These are phyloP conservation scores for Rhamnusium bicolor DNA, from an alignment of 2,888 invertebrate species.

Conservation along the genomic window DNA sequence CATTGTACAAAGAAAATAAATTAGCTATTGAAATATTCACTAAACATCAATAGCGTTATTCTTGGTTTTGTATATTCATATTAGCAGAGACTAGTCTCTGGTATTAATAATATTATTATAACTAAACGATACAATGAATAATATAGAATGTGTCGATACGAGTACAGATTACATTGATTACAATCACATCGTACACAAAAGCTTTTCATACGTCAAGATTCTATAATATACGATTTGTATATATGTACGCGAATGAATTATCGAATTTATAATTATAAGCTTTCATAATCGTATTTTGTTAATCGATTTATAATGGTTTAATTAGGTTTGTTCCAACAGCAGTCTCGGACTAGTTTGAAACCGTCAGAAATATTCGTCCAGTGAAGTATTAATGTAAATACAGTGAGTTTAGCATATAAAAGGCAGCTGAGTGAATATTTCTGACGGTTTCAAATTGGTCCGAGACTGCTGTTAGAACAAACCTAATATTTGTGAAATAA, in stretches of 20 bases:
- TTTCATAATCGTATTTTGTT: neutral
- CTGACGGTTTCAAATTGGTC: too few relatives aligned
- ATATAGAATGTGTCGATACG: constrained; percentile 20
- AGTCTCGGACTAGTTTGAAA: too few relatives aligned
- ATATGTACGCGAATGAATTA: neutral
- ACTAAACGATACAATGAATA: constrained; percentile 18
- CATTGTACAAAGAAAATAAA: neutral
- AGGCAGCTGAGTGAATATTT: too few relatives aligned
- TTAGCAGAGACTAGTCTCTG: too few relatives aligned
- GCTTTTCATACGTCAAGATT: constrained; percentile 22
- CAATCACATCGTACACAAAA: too few relatives aligned
- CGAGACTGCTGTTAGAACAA: too few relatives aligned
- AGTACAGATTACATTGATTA: constrained; percentile 25
- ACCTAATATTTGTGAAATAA: too few relatives aligned
- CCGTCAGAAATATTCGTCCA: too few relatives aligned
- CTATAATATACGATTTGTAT: constrained; percentile 18
- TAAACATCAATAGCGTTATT: constrained; percentile 10
- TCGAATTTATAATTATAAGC: neutral
- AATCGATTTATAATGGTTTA: constrained; percentile 5
- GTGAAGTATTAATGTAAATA: too few relatives aligned
- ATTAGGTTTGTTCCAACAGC: too few relatives aligned
- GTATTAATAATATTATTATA: constrained; percentile 24
- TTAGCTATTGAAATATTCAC: neutral
- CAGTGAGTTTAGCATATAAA: too few relatives aligned
- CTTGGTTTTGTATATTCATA: constrained; percentile 8